phyloP scores from a whole-genome alignment of 1,140 invertebrate species.

The Aporrectodea caliginosa region DNA sequence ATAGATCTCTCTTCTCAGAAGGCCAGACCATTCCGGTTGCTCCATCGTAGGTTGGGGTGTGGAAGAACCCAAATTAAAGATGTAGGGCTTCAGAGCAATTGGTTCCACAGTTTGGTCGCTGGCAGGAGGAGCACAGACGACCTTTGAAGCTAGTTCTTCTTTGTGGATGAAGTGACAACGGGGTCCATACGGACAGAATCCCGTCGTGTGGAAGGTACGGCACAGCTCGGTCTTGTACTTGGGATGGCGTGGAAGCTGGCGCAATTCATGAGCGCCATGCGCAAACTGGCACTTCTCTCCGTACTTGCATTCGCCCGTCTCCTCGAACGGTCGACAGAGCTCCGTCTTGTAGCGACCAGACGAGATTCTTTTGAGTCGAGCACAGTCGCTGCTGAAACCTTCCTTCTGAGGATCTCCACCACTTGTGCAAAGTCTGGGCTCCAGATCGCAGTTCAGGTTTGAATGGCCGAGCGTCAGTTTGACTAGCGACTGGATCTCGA shows the following conservation, averaged over 20 bases:
- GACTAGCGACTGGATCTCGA: neutral
- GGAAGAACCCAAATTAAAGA: too few relatives aligned
- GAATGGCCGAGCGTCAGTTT: neutral
- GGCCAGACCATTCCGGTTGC: neutral
- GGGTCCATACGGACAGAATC: conserved; percentile 96
- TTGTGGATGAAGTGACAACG: conserved; percentile 99
- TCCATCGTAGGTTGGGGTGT: too few relatives aligned
- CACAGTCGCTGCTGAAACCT: neutral
- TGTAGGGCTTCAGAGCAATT: neutral
- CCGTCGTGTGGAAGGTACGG: conserved; percentile 79
- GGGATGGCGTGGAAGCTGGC: conserved; percentile 87
- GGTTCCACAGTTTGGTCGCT: neutral
- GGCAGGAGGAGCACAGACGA: neutral
- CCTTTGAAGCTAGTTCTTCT: conserved; percentile 54
- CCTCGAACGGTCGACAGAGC: conserved; percentile 90
- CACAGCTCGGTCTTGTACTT: conserved; percentile 99
- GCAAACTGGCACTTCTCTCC: conserved; percentile 99
- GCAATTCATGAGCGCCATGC: conserved; percentile 85
- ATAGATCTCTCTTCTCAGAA: neutral
- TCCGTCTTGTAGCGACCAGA: conserved; percentile 89
- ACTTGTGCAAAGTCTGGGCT: neutral
- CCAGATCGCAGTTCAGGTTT: neutral
- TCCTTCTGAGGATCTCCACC: neutral
- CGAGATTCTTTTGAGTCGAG: neutral
- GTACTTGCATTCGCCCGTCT: conserved; percentile 93